phyloP scores from a whole-genome alignment of 2,113 vertebrate species.

The Ptilorrhoa leucosticta region DNA sequence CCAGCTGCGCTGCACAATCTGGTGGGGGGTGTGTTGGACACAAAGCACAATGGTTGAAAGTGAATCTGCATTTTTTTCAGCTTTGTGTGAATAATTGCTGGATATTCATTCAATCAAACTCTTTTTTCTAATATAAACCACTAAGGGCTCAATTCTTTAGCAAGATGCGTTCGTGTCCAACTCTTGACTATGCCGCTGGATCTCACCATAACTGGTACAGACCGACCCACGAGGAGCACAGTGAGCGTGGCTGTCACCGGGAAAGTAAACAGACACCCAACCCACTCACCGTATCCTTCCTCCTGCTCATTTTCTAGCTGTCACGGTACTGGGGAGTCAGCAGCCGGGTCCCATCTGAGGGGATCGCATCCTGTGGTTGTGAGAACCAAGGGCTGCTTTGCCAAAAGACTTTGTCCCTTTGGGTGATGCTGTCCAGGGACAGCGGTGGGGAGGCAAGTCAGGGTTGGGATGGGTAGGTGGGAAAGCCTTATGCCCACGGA shows the following conservation, averaged over 20 bases:
- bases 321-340: neutral
- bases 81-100: slow-evolving; percentile 72
- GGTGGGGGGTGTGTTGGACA: slow-evolving; percentile 61
- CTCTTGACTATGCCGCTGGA: slow-evolving; percentile 63
- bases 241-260: neutral
- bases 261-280: slow-evolving; percentile 53
- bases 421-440: neutral
- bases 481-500: neutral
- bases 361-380: neutral
- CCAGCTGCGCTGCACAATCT: slow-evolving; percentile 28
- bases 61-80: slow-evolving; percentile 45
- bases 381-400: neutral
- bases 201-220: slow-evolving; percentile 32
- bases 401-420: neutral
- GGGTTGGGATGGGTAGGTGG: neutral
- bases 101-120: slow-evolving; percentile 65
- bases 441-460: neutral
- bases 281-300: neutral
- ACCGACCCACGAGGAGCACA: neutral
- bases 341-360: neutral
- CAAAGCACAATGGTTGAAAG: slow-evolving; percentile 74
- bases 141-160: slow-evolving; percentile 80
- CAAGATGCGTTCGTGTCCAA: slow-evolving; percentile 69
- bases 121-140: slow-evolving; percentile 73
- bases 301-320: slow-evolving; percentile 20